Evolutionary conservation across 2,797 vertebrate genomes (phyloP), one percentile per base, ranked within the genome.

Genomic region (Glyptemys insculpta): DNA sequence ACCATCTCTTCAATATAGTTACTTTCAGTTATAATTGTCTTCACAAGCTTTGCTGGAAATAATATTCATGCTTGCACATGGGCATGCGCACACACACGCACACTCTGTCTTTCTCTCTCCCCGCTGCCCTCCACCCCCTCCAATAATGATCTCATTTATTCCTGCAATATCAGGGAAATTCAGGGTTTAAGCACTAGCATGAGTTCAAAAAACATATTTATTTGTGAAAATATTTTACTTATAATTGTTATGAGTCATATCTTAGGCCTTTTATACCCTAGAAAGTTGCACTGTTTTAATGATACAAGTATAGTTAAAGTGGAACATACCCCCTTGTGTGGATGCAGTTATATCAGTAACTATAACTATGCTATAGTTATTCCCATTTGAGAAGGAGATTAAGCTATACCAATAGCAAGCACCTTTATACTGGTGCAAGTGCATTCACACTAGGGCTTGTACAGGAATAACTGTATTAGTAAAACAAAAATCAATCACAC

Each of bases 241-340:
- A 23, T 62, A 88, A 81, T 5, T 78, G 18, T 8, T 80, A 49
- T 31, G 72, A 56, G 31, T 31, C 87, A 44, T 10, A 53, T 0
- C 3, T 65, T n/a, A 19, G 62, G 8, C 6, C 54, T 81, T n/a
- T 89, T 49, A 41, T 62, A 85, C 85, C 65, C 41, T n/a, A 92
- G 18, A 54, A 90, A 81, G 9, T 8, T 62, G 89, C 79, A 19
- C 6, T 2, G 53, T 94, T 95, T 83, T 29, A 96, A 91, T 21
- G 54, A 65, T 18, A n/a, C 34, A 18, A 8, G 8, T 29, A 44
- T 21, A 81, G n/a, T 81, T 25, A 37, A 80, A 81, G 34, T n/a
- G 34, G 29, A 80, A 41, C 14, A 5, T 1, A 87, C 83, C 25
- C 31, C 88, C 14, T 4, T 82, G 44, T 57, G 56, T 8, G 76